Base-by-base conservation (phyloP, 2,113 vertebrate genomes). In the Gymnobelideus leadbeateri region DNA sequence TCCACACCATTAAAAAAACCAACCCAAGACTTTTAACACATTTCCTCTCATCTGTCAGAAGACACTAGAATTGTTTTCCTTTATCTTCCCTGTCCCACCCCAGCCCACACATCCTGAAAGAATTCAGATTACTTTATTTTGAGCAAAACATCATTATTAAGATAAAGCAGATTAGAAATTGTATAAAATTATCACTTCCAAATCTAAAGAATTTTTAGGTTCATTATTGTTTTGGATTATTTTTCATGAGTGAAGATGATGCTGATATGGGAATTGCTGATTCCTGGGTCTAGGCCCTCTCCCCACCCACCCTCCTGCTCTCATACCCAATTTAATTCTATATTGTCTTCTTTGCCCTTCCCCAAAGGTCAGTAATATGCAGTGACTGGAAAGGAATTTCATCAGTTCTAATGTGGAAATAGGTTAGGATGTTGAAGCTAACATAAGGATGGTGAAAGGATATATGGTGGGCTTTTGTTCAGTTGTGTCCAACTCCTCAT, bases 151-250 rank as follows among this genome's bases (percentile, higher is more conserved):
- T 51, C 28, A 37, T 10, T 47, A 46, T 92, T 68, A 94, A 93
- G 90, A 91, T 90, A 91, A 93, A n/a, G 5, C 2, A 28, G 89
- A 47, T 12, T 47, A 92, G 92, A 57, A 89, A 47, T 3, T 92
- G 37, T 23, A 0, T 2, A 5, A 54, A 49, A 23, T 49, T 49
- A 49, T 49, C 61, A 77, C 91, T 84, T 47, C 68, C n/a, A 84
- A 43, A 31, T 7, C 11, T 14, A 25, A 2, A 6, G 11, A n/a
- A 26, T 31, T 23, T 92, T 21, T 1, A 93, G 53, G 89, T 53
- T 91, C 52, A 89, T 89, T 47, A 89, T 90, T 93, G 28, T 89
- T 96, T 95, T 25, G 53, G 57, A 37, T 95, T 77, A 55, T 92
- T 91, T 95, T 47, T 28, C 25, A 1, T 51, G 19, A 51, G 0